Evolutionary conservation across 1,140 invertebrate genomes (phyloP).

Genomic region (Drosophila bocqueti): DNA sequence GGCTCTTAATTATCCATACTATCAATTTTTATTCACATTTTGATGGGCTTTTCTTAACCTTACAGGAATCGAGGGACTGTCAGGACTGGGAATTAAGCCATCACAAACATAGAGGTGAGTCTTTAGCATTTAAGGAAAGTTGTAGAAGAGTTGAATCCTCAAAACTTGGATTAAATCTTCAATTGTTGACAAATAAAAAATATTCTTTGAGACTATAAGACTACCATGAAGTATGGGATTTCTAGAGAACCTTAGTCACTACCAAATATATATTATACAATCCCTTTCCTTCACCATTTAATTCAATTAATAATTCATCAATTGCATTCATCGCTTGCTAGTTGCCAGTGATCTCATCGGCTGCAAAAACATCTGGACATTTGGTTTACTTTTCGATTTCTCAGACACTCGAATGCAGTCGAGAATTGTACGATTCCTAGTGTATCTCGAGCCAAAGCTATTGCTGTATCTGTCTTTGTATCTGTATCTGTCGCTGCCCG

Average conservation of each 20-base stretch:
- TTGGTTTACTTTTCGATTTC: constrained; percentile 16
- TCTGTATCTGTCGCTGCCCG: background rate
- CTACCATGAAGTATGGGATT: no score
- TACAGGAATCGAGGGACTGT: constrained; percentile 1
- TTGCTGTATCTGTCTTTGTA: constrained; percentile 13
- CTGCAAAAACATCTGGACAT: constrained; percentile 23
- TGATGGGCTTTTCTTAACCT: background rate
- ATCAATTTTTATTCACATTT: constrained; percentile 6
- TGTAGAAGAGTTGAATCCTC: background rate
- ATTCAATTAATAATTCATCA: constrained; percentile 8
- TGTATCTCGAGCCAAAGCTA: constrained; percentile 17
- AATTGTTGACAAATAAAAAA: background rate
- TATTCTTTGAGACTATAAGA: background rate
- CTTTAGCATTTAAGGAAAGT: background rate
- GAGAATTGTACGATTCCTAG: constrained; percentile 66
- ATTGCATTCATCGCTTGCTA: background rate
- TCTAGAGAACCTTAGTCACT: background rate
- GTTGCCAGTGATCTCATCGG: constrained; percentile 6
- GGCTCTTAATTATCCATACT: constrained; percentile 16
- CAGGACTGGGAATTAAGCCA: no score
- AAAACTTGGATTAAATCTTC: no score
- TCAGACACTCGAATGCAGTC: constrained; percentile 39
- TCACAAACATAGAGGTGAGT: background rate
- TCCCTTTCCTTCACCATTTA: background rate
- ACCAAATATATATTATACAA: background rate